Conservation (phyloP, 2,888 invertebrate genomes). For the Trichopria drosophilae region DNA sequence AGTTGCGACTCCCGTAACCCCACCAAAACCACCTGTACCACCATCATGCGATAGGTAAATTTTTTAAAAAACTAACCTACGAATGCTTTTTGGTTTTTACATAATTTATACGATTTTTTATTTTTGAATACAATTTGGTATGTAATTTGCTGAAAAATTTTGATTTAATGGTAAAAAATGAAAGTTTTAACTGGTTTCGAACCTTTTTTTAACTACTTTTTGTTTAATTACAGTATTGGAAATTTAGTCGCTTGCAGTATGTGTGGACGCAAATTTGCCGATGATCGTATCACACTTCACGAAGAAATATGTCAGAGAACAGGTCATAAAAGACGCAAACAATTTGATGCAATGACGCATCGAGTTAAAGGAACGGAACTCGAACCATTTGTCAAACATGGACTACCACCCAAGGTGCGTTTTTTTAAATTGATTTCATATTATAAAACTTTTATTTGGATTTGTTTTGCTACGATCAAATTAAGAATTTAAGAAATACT, state of each 20-base stretch:
- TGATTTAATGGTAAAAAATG: no score
- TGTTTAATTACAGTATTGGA: slow-evolving; percentile 44
- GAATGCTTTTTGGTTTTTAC: no score
- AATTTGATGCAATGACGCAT: slow-evolving; percentile 89
- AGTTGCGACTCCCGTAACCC: slow-evolving; percentile 28
- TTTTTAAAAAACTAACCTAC: no score
- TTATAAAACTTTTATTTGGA: background rate
- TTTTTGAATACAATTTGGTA: no score
- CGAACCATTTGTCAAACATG: slow-evolving; percentile 77
- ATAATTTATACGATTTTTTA: no score
- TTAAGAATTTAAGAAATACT: no score
- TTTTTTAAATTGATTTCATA: background rate
- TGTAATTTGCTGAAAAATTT: no score
- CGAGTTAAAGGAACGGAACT: slow-evolving; percentile 89
- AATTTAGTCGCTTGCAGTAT: slow-evolving; percentile 67
- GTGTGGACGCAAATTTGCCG: slow-evolving; percentile 80
- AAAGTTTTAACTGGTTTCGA: no score
- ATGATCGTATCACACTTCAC: slow-evolving; percentile 81
- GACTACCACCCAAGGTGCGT: no score
- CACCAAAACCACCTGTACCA: background rate
- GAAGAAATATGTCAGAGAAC: slow-evolving; percentile 83
- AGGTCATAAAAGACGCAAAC: slow-evolving; percentile 79
- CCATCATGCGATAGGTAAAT: slow-evolving; percentile 8
- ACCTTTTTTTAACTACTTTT: no score
- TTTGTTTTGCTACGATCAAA: slow-evolving; percentile 3